Evolutionary conservation across 2,797 vertebrate genomes (phyloP), one percentile per base, ranked within the genome.

Genomic region (Heliangelus exortis): DNA sequence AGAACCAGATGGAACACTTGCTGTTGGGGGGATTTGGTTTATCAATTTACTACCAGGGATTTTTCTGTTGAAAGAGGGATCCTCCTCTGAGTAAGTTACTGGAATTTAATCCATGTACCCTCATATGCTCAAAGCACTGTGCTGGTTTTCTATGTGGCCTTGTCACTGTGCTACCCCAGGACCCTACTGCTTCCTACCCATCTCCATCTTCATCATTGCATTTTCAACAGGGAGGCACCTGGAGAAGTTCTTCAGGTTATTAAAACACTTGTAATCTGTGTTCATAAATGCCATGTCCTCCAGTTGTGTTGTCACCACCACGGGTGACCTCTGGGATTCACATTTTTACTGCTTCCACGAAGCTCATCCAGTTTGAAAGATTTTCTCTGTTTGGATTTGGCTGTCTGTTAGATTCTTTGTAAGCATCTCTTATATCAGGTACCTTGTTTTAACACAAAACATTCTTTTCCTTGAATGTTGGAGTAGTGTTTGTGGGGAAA

Each of bases 131-230:
- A 34, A 62, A 55, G 25, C 33, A 19, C 22, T 14, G 18, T 15
- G 3, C 15, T 14, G 29, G 7, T 5, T 55, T 66, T 39, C 33
- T 15, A 1, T 47, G 36, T 68, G 55, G 17, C 43, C 16, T n/a
- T 29, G 26, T 41, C 74, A 39, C 0, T 4, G 2, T 21, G 18
- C 26, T 53, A 5, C 62, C 3, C 0, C 5, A 13, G 51, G 22
- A 13, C 13, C 19, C 47, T 14, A 3, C 11, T 54, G 47, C 53
- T 71, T 71, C 50, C 41, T 45, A 9, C 62, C 21, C 47, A 31
- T 25, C 31, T n/a, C 51, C 15, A 4, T 12, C 65, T 29, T 47
- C 33, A 55, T 19, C 47, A 11, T 29, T 9, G 17, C 23, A 43
- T 15, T 10, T 48, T 31, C 53, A 33, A 3, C 10, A 25, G 21